These are phyloP conservation scores for Hirtodrosophila cameraria DNA, from an alignment of 2,888 invertebrate species.

Conservation along the genomic window DNA sequence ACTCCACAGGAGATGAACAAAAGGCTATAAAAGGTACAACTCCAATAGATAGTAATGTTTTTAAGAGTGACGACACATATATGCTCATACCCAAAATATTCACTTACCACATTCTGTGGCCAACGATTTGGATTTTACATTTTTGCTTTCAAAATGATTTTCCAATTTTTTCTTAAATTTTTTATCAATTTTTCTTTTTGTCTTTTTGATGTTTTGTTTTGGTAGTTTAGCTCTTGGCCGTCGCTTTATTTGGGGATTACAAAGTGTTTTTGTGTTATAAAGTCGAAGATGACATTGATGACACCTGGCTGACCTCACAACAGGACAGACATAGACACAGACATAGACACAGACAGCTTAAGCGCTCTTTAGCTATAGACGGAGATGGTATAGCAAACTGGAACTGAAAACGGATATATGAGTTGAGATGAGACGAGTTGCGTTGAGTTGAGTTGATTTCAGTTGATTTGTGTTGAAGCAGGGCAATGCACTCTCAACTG, in stretches of 20 bases:
- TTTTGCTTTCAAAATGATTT: slow-evolving; percentile 24
- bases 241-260: slow-evolving; percentile 80
- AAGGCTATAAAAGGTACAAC: slow-evolving; percentile 66
- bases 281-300: slow-evolving; percentile 80
- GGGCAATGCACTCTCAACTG: slow-evolving; percentile 45
- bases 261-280: slow-evolving; percentile 80
- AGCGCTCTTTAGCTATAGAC: slow-evolving; percentile 58
- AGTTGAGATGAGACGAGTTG: slow-evolving; percentile 10
- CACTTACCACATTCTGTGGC: slow-evolving; percentile 17
- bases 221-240: slow-evolving; percentile 30
- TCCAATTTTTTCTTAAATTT: slow-evolving; percentile 9
- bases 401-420: slow-evolving; percentile 19
- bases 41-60: slow-evolving; percentile 63
- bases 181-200: slow-evolving; percentile 23
- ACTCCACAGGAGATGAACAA: slow-evolving; percentile 23
- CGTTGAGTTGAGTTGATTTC: neutral
- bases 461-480: slow-evolving; percentile 6
- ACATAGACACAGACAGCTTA: slow-evolving; percentile 69
- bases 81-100: neutral
- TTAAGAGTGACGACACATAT: slow-evolving; percentile 27
- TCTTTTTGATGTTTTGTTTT: slow-evolving; percentile 2
- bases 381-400: slow-evolving; percentile 17
- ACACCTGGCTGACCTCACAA: slow-evolving; percentile 73
- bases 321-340: slow-evolving; percentile 5
- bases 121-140: slow-evolving; percentile 33